Percentiles rank a stretch among this genome's conserved stretches.
These are phyloP conservation scores for Liparis tanakae DNA, from an alignment of 2,797 vertebrate species.

Conservation along the genomic window DNA sequence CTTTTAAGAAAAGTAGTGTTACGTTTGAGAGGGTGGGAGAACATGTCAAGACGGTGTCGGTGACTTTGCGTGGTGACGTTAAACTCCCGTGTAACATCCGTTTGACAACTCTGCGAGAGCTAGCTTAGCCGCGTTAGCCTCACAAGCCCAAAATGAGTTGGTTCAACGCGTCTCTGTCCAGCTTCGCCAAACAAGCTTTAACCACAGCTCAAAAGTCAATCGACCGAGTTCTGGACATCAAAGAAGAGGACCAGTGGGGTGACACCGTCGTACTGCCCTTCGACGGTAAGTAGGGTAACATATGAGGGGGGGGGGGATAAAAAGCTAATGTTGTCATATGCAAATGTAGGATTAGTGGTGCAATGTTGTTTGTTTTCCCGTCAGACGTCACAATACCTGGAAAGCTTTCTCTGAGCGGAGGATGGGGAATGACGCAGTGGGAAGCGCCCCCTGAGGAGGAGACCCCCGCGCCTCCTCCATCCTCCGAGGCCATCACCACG, in stretches of 20 bases:
- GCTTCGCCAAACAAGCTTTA: constrained; percentile 97
- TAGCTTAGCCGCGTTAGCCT: constrained; percentile 32
- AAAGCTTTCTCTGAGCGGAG: constrained; percentile 87
- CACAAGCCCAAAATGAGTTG: constrained; percentile 88
- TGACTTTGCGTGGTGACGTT: constrained; percentile 19
- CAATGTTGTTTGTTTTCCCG: background rate
- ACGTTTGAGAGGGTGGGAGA: background rate
- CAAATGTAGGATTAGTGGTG: background rate
- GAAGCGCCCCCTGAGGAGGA: constrained; percentile 84
- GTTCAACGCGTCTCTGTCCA: constrained; percentile 97
- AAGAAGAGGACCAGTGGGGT: constrained; percentile 93
- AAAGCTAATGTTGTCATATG: background rate
- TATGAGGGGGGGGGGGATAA: background rate
- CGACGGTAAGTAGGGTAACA: constrained; percentile 81
- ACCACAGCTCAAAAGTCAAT: constrained; percentile 98
- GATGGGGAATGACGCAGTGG: constrained; percentile 96
- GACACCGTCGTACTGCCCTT: constrained; percentile 83
- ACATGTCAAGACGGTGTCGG: constrained; percentile 21
- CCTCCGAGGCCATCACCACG: constrained; percentile 94
- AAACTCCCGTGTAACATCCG: background rate
- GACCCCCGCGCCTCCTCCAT: constrained; percentile 77
- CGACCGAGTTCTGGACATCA: constrained; percentile 96
- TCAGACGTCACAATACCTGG: constrained; percentile 79
- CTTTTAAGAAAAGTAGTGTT: background rate
- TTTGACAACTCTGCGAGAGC: constrained; percentile 17